Evolutionary conservation across 2,113 vertebrate species (phyloP), one percentile per base, ranked within the genome.

Genomic region (Neoarius graeffei): DNA sequence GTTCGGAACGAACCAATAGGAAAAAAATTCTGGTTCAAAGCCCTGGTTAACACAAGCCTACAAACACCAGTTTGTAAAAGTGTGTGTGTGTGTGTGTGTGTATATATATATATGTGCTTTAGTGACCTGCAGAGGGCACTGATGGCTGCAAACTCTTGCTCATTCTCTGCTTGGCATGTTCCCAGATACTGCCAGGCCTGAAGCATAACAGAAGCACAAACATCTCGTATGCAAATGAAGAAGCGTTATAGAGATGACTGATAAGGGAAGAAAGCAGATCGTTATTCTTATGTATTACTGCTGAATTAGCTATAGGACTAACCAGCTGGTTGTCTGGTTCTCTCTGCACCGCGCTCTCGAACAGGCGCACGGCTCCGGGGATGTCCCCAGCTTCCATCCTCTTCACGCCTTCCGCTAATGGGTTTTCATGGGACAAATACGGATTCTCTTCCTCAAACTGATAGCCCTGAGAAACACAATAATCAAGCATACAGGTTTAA

Each of bases 181-280:
- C 98, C 98, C 94, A 99, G 94, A 91, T 99, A 99, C 85, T 99
- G 98, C 98, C 98, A 99, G 48, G 98, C 98, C 98, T 99, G 89
- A 67, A 89, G 84, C 83, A n/a, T 56, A 50, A 59, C 27, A 87
- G 23, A 81, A 50, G 73, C 56, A 81, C 10, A 54, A 81, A 52
- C 69, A 77, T 79, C 30, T 60, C 4, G 60, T 8, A 59, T 20
- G 27, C 54, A 81, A 35, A 81, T 19, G 7, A 35, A 11, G 20
- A 23, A 82, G 19, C n/a, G 1, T 80, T 57, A 81, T 6, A 82
- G 11, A 23, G 27, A 59, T 81, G 1, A 59, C n/a, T 35, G 17
- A 57, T 23, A 57, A 84, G 85, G 35, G 69, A 87, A 6, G 30
- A 35, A 25, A 60, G 11, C 19, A 9, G 27, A 71, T 52, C 1